phyloP scores from a whole-genome alignment of 2,888 invertebrate species.

The Platycnemis pennipes region DNA sequence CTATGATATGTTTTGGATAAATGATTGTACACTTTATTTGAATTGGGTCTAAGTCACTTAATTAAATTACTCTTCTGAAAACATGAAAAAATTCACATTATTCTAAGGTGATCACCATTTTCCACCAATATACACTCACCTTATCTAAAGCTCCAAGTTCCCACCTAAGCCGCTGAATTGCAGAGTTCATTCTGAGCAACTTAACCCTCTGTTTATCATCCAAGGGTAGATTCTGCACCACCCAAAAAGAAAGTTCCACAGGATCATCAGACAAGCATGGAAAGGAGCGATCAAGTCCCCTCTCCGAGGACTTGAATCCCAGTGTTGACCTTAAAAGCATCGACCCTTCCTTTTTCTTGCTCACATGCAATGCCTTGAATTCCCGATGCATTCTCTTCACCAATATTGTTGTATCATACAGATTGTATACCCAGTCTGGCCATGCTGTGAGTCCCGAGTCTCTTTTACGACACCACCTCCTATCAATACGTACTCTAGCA shows the following conservation, averaged over 20 bases:
- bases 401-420: constrained; percentile 81
- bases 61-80: too few relatives aligned
- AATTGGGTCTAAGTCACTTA: too few relatives aligned
- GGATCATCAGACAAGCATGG: constrained; percentile 82
- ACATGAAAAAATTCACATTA: too few relatives aligned
- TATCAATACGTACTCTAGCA: not conserved
- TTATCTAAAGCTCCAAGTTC: constrained; percentile 80
- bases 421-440: constrained; percentile 85
- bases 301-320: constrained; percentile 14
- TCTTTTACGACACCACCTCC: constrained; percentile 71
- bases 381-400: constrained; percentile 78
- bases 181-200: constrained; percentile 85
- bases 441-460: constrained; percentile 83
- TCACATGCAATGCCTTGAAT: constrained; percentile 76
- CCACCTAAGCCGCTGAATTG: constrained; percentile 84
- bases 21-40: too few relatives aligned
- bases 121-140: constrained; percentile 76
- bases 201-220: constrained; percentile 83
- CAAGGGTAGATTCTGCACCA: constrained; percentile 88
- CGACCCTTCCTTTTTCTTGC: constrained; percentile 73
- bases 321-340: constrained; percentile 6
- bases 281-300: not conserved
- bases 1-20: too few relatives aligned
- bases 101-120: too few relatives aligned
- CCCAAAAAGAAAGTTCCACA: constrained; percentile 88